Evolutionary conservation across 2,888 invertebrate genomes (phyloP), one percentile per base, ranked within the genome.

Genomic region (Dryadula phaetusa): DNA sequence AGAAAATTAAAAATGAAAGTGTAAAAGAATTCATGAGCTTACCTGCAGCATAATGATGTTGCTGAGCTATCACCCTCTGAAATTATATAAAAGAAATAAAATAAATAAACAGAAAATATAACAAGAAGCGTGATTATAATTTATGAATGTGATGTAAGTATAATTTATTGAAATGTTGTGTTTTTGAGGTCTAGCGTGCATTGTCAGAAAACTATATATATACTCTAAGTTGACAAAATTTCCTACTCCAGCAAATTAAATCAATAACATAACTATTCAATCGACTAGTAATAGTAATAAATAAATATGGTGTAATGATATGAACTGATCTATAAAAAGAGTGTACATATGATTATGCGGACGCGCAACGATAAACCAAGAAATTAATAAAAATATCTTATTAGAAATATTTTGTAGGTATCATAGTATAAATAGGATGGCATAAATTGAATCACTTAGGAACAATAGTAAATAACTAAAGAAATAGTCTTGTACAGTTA

Each of bases 11-110:
- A 62, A 54, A 52, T 47, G 28, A 62, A 67, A 5, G 6, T 6
- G 40, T 16, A 32, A 32, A 32, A 16, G 5, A 16, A 5, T 28
- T 22, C 64, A 72, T 69, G 28, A 56, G 85, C 94, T 94, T 84
- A 95, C 95, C 94, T 74, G 94, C 91, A 67, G 94, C 93, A 79
- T 94, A 84, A 76, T 95, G 94, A 76, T 95, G 95, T 82, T 95
- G 94, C 72, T 94, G 95, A 72, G 94, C 94, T 75, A 94, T 93
- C 81, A 94, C 94, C 87, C 95, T 95, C 96, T 96, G 94, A 72
- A 95, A 95, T 79, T 77, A 84, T 85, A 84, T 82, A 81, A 80
- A 81, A 79, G 16, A 78, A 76, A 76, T 67, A 80, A 80, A 76
- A 72, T 75, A 79, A 76, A 75, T 71, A 69, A 77, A 71, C 73